A percentile compares a stretch with the other conserved stretches of the same genome.
Evolutionary conservation across 2,113 vertebrate genomes (phyloP).

Genomic region (Xiphias gladius): DNA sequence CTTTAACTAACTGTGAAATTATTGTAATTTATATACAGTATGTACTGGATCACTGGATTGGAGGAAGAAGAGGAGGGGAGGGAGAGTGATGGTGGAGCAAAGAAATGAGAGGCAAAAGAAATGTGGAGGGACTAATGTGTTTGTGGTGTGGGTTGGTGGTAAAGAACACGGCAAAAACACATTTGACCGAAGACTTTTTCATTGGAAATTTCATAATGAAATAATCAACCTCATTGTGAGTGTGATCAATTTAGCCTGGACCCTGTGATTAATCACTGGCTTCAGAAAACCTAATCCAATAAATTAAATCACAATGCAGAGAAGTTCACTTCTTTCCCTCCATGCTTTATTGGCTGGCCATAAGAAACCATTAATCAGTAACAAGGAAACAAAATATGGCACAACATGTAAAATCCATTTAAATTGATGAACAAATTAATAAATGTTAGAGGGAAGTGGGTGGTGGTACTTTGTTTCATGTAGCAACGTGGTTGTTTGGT

Average conservation of each 20-base stretch:
- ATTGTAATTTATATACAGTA: constrained; percentile 60
- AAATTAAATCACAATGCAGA: constrained; percentile 61
- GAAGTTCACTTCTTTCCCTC: constrained; percentile 56
- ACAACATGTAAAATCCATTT: constrained; percentile 63
- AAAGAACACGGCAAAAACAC: constrained; percentile 47
- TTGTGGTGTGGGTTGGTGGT: constrained; percentile 19
- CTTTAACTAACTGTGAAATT: constrained; percentile 72
- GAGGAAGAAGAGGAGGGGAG: not conserved
- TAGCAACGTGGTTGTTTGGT: constrained; percentile 59
- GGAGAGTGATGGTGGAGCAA: constrained; percentile 26
- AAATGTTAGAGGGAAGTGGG: constrained; percentile 48
- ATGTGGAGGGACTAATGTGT: not conserved
- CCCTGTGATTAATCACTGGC: constrained; percentile 72
- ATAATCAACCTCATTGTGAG: constrained; percentile 69
- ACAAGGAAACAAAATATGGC: constrained; percentile 53
- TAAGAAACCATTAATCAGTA: constrained; percentile 59
- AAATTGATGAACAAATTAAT: constrained; percentile 74
- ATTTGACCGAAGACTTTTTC: constrained; percentile 61
- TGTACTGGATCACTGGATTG: constrained; percentile 48
- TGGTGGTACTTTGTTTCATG: constrained; percentile 50
- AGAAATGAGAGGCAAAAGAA: constrained; percentile 62
- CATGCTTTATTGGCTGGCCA: constrained; percentile 49
- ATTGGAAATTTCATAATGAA: constrained; percentile 68
- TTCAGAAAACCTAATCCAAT: constrained; percentile 56
- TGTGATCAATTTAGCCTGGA: constrained; percentile 65